Conservation (phyloP, 2,888 invertebrate genomes). For the Eubasilissa splendida region DNA sequence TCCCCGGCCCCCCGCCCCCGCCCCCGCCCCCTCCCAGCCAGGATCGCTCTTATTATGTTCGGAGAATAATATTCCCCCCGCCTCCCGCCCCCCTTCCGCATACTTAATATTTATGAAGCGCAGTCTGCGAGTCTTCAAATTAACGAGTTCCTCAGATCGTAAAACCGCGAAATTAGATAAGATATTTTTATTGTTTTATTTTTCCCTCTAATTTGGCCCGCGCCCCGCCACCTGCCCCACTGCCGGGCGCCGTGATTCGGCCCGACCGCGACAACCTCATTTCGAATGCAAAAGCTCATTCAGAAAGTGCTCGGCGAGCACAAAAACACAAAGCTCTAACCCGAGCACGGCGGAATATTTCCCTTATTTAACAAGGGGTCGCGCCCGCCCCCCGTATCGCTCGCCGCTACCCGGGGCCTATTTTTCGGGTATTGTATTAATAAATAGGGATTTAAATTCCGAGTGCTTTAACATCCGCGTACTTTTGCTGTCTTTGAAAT, state of each 20-base stretch:
- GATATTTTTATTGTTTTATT: conserved; percentile 58
- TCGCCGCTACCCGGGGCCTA: conserved; percentile 33
- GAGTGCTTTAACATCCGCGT: conserved; percentile 23
- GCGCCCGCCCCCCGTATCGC: conserved; percentile 39
- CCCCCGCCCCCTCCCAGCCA: neutral
- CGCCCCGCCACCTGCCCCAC: conserved; percentile 11
- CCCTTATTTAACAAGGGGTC: conserved; percentile 32
- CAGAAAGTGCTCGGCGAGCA: conserved; percentile 53
- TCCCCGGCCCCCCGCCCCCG: conserved; percentile 18
- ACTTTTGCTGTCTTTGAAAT: conserved; percentile 14
- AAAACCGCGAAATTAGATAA: conserved; percentile 58
- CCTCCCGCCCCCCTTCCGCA: conserved; percentile 14
- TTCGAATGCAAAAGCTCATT: conserved; percentile 58
- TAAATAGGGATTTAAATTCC: conserved; percentile 38
- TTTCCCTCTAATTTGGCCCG: conserved; percentile 50
- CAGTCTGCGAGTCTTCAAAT: conserved; percentile 57
- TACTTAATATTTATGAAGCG: conserved; percentile 58
- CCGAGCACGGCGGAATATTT: conserved; percentile 34
- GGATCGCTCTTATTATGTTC: conserved; percentile 42
- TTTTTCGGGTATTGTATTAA: conserved; percentile 37
- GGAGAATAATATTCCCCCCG: conserved; percentile 30
- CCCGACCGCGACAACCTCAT: conserved; percentile 46
- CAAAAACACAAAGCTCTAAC: conserved; percentile 53
- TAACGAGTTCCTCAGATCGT: conserved; percentile 58
- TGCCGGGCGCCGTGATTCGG: conserved; percentile 32